These are phyloP conservation scores for Falco columbarius DNA, from an alignment of 2,797 vertebrate genomes.

Conservation along the genomic window DNA sequence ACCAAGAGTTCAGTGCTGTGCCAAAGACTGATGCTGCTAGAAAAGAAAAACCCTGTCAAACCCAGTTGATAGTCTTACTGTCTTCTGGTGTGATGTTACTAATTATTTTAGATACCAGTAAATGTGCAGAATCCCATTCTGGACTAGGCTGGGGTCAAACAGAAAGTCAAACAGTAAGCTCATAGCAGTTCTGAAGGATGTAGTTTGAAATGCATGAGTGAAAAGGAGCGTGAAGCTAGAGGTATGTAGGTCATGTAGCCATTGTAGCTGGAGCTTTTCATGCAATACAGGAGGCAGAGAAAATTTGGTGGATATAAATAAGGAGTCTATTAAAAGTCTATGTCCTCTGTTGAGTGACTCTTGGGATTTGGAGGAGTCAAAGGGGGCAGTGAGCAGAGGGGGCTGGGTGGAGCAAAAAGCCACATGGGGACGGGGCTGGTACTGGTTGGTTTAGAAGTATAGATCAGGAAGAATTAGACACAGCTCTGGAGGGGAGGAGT, in stretches of 20 bases:
- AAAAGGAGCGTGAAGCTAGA: neutral
- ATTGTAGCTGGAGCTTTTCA: neutral
- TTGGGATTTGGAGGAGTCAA: neutral
- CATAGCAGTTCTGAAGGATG: neutral
- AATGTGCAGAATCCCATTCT: neutral
- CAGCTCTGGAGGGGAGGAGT: neutral
- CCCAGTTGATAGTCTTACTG: neutral
- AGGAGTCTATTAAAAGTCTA: neutral
- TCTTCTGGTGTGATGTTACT: neutral
- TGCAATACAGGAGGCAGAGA: neutral
- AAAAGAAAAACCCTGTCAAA: neutral
- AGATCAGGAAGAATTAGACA: neutral
- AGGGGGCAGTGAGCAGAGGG: neutral
- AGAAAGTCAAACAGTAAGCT: neutral
- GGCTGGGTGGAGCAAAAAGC: neutral
- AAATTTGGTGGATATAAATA: neutral
- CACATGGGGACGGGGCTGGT: neutral
- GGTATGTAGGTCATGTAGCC: neutral
- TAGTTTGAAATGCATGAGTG: neutral
- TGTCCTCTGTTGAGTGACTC: neutral
- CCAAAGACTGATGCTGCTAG: neutral
- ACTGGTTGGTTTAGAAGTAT: neutral
- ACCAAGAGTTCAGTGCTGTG: neutral
- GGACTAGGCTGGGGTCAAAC: neutral
- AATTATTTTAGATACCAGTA: neutral